Evolutionary conservation across 2,888 invertebrate genomes (phyloP).

Genomic region (Heliconius charithonia): DNA sequence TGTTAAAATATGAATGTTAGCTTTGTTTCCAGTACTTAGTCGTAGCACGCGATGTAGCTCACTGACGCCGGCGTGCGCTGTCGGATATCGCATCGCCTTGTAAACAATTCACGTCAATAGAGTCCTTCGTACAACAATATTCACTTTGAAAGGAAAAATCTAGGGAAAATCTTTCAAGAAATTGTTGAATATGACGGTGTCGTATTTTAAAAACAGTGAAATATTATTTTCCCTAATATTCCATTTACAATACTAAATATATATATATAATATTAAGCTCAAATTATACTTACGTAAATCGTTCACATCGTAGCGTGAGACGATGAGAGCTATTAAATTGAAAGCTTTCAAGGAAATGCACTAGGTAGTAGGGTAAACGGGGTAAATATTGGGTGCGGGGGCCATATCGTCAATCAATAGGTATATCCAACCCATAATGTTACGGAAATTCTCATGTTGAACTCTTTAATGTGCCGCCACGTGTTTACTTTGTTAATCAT

Average conservation of each 20-base stretch:
- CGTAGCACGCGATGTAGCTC: conserved; percentile 69
- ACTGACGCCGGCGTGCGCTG: conserved; percentile 49
- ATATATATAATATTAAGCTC: not conserved
- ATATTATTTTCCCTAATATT: not conserved
- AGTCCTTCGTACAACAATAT: conserved; percentile 8
- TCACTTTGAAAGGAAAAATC: not conserved
- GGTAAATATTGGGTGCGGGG: conserved; percentile 52
- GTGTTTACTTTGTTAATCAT: conserved; percentile 60
- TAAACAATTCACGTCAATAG: conserved; percentile 57
- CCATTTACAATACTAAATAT: not conserved
- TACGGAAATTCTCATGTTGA: conserved; percentile 28
- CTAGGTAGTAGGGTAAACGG: conserved; percentile 49
- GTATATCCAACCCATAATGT: conserved; percentile 41
- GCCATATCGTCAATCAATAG: conserved; percentile 70
- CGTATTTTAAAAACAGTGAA: not conserved
- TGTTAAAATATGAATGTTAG: conserved; percentile 62
- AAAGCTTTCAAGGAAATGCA: conserved; percentile 66
- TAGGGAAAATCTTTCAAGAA: not conserved
- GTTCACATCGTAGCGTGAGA: conserved; percentile 24
- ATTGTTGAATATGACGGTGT: not conserved
- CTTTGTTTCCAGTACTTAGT: conserved; percentile 55
- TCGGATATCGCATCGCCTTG: conserved; percentile 56
- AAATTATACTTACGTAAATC: not conserved
- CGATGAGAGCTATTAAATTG: conserved; percentile 46
- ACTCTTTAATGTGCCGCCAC: conserved; percentile 52